These are phyloP conservation scores for Xestia c-nigrum DNA, from an alignment of 2,888 invertebrate genomes.

Conservation along the genomic window DNA sequence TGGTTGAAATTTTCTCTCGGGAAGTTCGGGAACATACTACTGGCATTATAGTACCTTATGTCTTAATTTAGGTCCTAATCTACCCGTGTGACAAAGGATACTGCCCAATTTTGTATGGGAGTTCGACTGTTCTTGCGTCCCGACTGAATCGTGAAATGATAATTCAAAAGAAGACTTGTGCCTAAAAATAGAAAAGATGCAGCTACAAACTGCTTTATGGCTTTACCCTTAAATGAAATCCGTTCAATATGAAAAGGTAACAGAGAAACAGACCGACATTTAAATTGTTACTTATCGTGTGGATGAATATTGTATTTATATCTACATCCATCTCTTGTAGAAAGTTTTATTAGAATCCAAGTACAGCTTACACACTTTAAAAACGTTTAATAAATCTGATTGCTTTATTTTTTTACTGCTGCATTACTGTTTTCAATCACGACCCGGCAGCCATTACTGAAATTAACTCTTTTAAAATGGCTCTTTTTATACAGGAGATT, in stretches of 20 bases:
- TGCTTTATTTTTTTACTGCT: slow-evolving; percentile 34
- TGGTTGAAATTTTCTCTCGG: not conserved
- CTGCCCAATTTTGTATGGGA: not conserved
- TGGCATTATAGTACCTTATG: not conserved
- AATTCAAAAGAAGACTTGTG: not conserved
- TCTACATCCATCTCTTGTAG: not conserved
- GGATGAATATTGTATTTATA: not conserved
- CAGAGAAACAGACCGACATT: not conserved
- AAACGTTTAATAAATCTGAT: slow-evolving; percentile 11
- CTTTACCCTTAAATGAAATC: not conserved
- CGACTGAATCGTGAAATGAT: not conserved
- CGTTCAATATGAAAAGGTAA: not conserved
- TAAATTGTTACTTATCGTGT: not conserved
- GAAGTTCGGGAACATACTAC: not conserved
- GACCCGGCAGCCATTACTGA: slow-evolving; percentile 30
- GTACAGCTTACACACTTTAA: not conserved
- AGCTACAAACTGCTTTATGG: not conserved
- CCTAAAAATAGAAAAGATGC: not conserved
- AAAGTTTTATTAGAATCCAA: not conserved
- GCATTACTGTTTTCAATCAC: slow-evolving; percentile 43
- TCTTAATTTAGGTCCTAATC: not conserved
- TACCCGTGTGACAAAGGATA: not conserved
- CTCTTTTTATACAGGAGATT: slow-evolving; percentile 31
- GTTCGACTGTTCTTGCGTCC: not conserved
- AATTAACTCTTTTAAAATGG: slow-evolving; percentile 55